These are phyloP conservation scores for Oreotrochilus melanogaster DNA, from an alignment of 2,113 vertebrate genomes.

Conservation along the genomic window DNA sequence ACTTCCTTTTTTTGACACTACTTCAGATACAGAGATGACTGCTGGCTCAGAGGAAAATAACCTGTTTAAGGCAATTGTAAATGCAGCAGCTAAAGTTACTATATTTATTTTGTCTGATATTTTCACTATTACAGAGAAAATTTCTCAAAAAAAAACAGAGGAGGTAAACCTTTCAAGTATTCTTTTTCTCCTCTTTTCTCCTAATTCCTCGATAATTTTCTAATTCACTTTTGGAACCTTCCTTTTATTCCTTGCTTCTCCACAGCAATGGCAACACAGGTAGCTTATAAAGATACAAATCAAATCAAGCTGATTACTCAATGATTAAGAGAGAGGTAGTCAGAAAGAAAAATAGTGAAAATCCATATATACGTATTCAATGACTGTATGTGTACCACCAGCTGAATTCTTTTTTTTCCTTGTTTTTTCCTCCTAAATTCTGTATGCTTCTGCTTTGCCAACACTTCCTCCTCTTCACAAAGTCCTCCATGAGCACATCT, in stretches of 20 bases:
- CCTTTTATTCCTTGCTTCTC: not conserved
- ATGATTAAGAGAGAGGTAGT: not conserved
- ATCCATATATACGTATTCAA: not conserved
- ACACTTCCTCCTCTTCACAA: not conserved
- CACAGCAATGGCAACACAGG: not conserved
- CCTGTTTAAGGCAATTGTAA: not conserved
- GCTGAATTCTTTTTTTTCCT: not conserved
- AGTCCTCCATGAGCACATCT: not conserved
- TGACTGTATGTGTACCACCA: not conserved
- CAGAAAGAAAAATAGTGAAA: not conserved
- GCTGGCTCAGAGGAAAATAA: not conserved
- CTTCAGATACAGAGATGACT: not conserved
- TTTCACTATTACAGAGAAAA: not conserved
- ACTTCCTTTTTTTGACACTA: not conserved
- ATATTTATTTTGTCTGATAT: not conserved
- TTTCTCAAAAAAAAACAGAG: not conserved
- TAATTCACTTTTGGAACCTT: not conserved
- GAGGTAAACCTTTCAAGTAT: not conserved
- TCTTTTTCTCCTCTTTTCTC: not conserved
- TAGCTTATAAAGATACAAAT: not conserved
- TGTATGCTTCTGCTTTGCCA: not conserved
- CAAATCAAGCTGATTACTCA: not conserved
- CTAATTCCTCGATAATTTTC: not conserved
- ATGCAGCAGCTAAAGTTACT: not conserved
- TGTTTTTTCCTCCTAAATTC: not conserved